phyloP scores from a whole-genome alignment of 2,888 invertebrate species.

The Meiosimyza platycephala region DNA sequence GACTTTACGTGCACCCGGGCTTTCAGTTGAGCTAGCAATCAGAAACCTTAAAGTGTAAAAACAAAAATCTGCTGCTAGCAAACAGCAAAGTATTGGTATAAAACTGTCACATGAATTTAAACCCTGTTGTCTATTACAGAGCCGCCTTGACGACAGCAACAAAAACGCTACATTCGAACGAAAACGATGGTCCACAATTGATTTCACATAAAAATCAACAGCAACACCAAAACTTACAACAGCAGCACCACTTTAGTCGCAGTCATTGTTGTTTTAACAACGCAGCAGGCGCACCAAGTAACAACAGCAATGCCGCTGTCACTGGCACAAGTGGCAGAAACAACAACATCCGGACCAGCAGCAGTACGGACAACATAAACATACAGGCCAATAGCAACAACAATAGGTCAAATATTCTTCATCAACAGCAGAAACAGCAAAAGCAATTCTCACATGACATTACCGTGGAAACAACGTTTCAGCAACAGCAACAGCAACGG shows the following conservation, averaged over 20 bases:
- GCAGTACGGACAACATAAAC: constrained; percentile 44
- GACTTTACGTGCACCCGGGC: no score
- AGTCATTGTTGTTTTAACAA: constrained; percentile 31
- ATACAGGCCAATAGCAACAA: constrained; percentile 29
- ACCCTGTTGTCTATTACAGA: not conserved
- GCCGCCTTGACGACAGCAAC: not conserved
- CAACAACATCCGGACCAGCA: constrained; percentile 28
- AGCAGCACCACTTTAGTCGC: constrained; percentile 29
- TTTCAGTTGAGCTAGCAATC: no score
- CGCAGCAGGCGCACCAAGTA: not conserved
- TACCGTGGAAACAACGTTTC: constrained; percentile 25
- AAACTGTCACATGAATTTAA: no score
- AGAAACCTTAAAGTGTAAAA: no score
- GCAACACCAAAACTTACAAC: not conserved
- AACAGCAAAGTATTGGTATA: constrained; percentile 6
- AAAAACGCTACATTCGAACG: not conserved
- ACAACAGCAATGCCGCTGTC: constrained; percentile 39
- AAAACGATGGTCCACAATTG: not conserved
- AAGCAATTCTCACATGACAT: constrained; percentile 29
- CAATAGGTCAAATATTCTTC: constrained; percentile 20
- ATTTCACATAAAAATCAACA: constrained; percentile 26
- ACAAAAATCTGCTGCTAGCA: constrained; percentile 8
- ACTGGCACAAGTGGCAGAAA: constrained; percentile 36
- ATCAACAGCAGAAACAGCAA: constrained; percentile 40
- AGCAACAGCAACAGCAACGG: constrained; percentile 35